Evolutionary conservation across 1,140 invertebrate genomes (phyloP).

Genomic region (Triops cancriformis): DNA sequence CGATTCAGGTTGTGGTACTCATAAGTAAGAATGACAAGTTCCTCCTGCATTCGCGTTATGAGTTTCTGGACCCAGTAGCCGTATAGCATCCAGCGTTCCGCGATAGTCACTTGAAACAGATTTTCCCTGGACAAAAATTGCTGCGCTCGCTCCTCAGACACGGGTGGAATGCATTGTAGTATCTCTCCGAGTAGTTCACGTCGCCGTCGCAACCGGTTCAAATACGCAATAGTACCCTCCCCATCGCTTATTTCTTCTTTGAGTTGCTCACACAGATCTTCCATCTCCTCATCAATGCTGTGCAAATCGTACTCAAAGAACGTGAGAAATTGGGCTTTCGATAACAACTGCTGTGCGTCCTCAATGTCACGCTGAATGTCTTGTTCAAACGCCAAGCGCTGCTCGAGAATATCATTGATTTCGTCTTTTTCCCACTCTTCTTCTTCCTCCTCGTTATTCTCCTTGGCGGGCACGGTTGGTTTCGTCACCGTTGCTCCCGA

Average conservation of each 20-base stretch:
- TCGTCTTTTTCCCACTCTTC: conserved; percentile 27
- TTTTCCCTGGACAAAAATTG: not conserved
- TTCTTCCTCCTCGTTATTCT: conserved; percentile 21
- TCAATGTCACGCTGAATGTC: not conserved
- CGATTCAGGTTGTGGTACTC: conserved; percentile 21
- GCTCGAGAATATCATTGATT: conserved; percentile 14
- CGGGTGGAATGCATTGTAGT: conserved; percentile 16
- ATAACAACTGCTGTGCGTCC: not conserved
- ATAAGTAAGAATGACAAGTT: not conserved
- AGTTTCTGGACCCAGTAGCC: not conserved
- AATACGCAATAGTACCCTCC: not conserved
- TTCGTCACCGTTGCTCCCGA: not conserved
- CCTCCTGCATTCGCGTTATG: not conserved
- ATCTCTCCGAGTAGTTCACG: not conserved
- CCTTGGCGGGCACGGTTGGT: not conserved
- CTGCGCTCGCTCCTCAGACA: not conserved
- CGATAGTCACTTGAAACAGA: not conserved
- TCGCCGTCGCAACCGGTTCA: not conserved
- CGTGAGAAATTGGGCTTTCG: not conserved
- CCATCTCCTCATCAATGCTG: not conserved
- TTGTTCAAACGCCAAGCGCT: not conserved
- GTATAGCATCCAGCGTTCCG: not conserved
- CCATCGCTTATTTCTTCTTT: not conserved
- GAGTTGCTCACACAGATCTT: not conserved
- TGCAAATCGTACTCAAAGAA: not conserved